A percentile compares a stretch with the other conserved stretches of the same genome.
phyloP scores from a whole-genome alignment of 2,797 vertebrate genomes.

The Loris lydekkerianus region DNA sequence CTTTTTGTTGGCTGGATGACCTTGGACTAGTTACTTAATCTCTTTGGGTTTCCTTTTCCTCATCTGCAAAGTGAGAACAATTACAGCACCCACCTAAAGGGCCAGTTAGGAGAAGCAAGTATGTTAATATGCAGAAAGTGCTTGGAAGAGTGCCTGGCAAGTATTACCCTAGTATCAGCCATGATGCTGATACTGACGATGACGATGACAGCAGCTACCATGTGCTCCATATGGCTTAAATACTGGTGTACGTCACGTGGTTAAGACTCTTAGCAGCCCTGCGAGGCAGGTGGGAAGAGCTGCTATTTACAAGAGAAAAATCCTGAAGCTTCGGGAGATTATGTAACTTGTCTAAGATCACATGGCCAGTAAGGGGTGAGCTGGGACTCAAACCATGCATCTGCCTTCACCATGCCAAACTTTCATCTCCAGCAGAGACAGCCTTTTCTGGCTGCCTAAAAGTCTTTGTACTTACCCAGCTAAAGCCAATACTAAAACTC shows the following conservation, averaged over 20 bases:
- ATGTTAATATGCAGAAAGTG: neutral
- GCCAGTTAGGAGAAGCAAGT: neutral
- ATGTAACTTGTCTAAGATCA: slow-evolving; percentile 30
- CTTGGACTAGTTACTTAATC: neutral
- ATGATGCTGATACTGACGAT: accelerated
- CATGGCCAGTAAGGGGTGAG: neutral
- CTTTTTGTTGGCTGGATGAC: neutral
- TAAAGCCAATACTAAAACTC: neutral
- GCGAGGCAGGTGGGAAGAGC: neutral
- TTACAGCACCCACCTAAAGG: neutral
- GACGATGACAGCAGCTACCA: accelerated
- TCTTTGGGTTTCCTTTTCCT: neutral
- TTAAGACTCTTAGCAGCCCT: neutral
- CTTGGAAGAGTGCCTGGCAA: neutral
- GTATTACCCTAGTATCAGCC: accelerated
- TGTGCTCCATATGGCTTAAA: accelerated
- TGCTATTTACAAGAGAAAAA: slow-evolving; percentile 31
- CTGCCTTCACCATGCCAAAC: neutral
- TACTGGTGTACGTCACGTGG: neutral
- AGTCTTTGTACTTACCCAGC: neutral
- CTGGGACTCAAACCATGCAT: neutral
- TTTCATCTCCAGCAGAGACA: neutral
- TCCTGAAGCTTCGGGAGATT: slow-evolving; percentile 7
- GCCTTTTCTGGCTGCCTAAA: neutral
- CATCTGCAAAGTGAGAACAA: neutral